Percentiles rank a stretch among this genome's conserved stretches.
Evolutionary conservation across 1,140 invertebrate genomes (phyloP).

Genomic region (Scaptodrosophila lebanonensis): DNA sequence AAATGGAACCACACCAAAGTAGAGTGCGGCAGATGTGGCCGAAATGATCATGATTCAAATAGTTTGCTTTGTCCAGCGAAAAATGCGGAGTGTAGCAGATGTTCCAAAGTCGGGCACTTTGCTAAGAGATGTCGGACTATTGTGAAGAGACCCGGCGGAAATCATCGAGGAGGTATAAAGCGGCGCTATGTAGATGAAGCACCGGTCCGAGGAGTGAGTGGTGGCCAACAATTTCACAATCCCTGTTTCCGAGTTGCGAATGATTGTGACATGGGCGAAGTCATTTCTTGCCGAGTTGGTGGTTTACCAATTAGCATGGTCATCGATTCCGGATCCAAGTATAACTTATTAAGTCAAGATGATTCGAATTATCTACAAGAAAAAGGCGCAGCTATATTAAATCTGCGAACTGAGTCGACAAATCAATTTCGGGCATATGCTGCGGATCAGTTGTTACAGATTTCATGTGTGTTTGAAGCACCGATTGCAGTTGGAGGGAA

Average conservation of each 20-base stretch:
- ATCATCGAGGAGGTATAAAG: neutral
- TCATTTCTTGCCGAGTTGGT: slow-evolving; percentile 9
- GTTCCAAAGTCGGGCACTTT: slow-evolving; percentile 5
- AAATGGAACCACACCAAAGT: too few relatives aligned
- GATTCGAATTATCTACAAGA: slow-evolving; percentile 2
- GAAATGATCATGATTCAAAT: neutral
- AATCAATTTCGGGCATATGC: slow-evolving; percentile 11
- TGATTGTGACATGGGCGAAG: neutral
- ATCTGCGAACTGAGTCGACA: neutral
- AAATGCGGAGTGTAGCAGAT: neutral
- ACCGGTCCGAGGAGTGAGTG: neutral
- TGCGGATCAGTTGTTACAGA: too few relatives aligned
- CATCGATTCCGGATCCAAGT: slow-evolving; percentile 10
- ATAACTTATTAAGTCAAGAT: slow-evolving; percentile 1
- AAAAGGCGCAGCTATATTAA: slow-evolving; percentile 2
- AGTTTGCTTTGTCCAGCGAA: slow-evolving; percentile 3
- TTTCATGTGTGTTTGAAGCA: slow-evolving; percentile 15
- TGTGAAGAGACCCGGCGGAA: neutral
- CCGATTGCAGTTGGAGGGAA: slow-evolving; percentile 14
- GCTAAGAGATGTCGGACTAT: neutral
- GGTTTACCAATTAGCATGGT: neutral
- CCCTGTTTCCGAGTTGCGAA: slow-evolving; percentile 2
- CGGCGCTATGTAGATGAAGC: neutral
- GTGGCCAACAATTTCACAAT: neutral
- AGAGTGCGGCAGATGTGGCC: too few relatives aligned